phyloP scores from a whole-genome alignment of 2,113 vertebrate genomes.

The Aviceda subcristata region DNA sequence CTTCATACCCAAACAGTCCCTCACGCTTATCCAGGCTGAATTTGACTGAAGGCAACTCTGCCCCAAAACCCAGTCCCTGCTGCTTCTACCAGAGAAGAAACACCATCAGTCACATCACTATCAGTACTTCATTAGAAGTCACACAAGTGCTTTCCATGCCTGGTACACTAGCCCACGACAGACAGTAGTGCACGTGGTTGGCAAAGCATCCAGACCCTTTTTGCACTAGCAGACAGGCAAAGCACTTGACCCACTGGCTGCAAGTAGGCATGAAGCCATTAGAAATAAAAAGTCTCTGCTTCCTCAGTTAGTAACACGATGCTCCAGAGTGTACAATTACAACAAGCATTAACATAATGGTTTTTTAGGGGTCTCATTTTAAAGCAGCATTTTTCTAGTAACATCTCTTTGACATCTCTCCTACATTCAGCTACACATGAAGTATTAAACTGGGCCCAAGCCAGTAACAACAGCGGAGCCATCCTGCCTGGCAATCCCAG shows the following conservation, averaged over 20 bases:
- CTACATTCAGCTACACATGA: neutral
- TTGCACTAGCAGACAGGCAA: neutral
- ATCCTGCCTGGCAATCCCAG: neutral
- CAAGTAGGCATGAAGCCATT: neutral
- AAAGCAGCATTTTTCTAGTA: neutral
- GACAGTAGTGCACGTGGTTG: neutral
- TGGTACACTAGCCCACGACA: neutral
- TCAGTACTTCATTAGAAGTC: neutral
- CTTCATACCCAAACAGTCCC: neutral
- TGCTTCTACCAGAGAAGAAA: neutral
- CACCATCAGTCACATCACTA: neutral
- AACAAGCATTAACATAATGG: neutral
- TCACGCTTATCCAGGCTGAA: neutral
- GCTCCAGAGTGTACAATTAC: neutral
- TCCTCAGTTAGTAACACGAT: neutral
- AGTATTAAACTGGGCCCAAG: constrained; percentile 4
- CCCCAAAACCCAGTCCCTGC: neutral
- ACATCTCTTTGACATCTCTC: constrained; percentile 6
- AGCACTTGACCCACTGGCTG: neutral
- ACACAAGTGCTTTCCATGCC: neutral
- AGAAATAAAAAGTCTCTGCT: neutral
- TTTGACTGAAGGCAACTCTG: neutral
- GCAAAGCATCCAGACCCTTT: neutral
- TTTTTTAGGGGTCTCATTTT: neutral
- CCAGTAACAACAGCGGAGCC: neutral